These are phyloP conservation scores for Globodera rostochiensis DNA, from an alignment of 1,140 invertebrate genomes.

Conservation along the genomic window DNA sequence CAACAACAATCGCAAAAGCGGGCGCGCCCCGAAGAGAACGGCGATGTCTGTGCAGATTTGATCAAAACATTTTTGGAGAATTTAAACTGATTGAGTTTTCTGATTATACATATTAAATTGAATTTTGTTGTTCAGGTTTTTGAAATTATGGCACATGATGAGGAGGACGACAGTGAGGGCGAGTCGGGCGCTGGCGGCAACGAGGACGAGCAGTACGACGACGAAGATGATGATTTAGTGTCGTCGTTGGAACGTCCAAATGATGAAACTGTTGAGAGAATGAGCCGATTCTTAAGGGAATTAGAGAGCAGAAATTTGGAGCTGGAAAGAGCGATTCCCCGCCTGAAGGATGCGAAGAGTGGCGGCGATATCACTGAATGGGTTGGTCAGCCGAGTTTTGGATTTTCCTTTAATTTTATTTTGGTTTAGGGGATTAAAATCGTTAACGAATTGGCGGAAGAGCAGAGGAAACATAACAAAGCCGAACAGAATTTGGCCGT, in stretches of 20 bases:
- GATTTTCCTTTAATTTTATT: background rate
- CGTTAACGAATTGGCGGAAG: slow-evolving; percentile 10
- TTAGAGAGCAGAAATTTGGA: slow-evolving; percentile 13
- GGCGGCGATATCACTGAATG: slow-evolving; percentile 1
- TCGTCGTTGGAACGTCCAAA: too few species aligned
- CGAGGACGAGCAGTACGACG: background rate
- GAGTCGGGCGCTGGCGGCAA: background rate
- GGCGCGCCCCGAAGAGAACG: slow-evolving; percentile 5
- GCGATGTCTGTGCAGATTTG: background rate
- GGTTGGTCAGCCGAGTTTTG: background rate
- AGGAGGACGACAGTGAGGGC: slow-evolving; percentile 1
- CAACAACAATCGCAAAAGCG: slow-evolving; percentile 6
- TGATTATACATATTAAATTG: too few species aligned
- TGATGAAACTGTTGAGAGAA: too few species aligned
- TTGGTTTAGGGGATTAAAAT: background rate
- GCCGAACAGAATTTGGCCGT: background rate
- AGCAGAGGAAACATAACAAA: slow-evolving; percentile 4
- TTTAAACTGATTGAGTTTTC: too few species aligned
- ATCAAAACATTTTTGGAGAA: background rate
- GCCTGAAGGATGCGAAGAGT: background rate
- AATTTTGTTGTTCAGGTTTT: too few species aligned
- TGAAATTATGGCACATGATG: background rate
- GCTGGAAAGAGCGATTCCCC: slow-evolving; percentile 8
- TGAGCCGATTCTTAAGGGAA: background rate
- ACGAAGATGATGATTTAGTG: background rate